A percentile compares a stretch with the other conserved stretches of the same genome.
Conservation (phyloP, 1,140 invertebrate genomes). For the Drosophila bocki region DNA sequence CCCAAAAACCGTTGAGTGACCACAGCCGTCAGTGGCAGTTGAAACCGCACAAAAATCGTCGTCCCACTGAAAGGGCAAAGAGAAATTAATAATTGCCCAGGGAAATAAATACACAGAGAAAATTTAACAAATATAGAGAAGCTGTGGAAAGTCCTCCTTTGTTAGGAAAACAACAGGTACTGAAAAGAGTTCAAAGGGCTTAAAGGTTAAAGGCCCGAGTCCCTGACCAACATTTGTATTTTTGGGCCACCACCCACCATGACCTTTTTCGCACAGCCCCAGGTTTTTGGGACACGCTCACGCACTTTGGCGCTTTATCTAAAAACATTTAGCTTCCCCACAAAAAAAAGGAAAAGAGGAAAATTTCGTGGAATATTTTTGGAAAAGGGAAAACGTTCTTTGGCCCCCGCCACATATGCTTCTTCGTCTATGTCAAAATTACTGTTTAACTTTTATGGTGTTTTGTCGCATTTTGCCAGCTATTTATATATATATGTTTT, state of each 20-base stretch:
- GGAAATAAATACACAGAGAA: constrained; percentile 18
- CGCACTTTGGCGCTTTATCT: constrained; percentile 71
- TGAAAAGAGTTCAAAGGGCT: constrained; percentile 30
- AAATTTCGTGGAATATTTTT: constrained; percentile 66
- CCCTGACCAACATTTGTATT: constrained; percentile 45
- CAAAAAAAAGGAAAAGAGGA: constrained; percentile 14
- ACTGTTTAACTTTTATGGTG: constrained; percentile 80
- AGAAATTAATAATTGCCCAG: constrained; percentile 48
- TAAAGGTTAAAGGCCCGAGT: constrained; percentile 26
- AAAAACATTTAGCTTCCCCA: constrained; percentile 61
- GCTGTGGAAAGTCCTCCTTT: not conserved
- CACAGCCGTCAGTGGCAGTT: constrained; percentile 65
- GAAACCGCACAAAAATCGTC: constrained; percentile 55
- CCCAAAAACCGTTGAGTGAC: constrained; percentile 32
- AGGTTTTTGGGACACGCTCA: constrained; percentile 55
- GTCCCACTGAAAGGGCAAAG: constrained; percentile 22
- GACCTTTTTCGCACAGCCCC: constrained; percentile 45
- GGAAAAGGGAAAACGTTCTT: constrained; percentile 16
- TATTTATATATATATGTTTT: constrained; percentile 74
- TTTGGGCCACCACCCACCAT: constrained; percentile 11
- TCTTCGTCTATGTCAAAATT: constrained; percentile 71
- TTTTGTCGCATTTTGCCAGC: constrained; percentile 68
- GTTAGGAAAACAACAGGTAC: constrained; percentile 31
- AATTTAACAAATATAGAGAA: not conserved
- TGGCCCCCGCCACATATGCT: constrained; percentile 59